phyloP scores from a whole-genome alignment of 2,113 vertebrate genomes.

The Perca flavescens region DNA sequence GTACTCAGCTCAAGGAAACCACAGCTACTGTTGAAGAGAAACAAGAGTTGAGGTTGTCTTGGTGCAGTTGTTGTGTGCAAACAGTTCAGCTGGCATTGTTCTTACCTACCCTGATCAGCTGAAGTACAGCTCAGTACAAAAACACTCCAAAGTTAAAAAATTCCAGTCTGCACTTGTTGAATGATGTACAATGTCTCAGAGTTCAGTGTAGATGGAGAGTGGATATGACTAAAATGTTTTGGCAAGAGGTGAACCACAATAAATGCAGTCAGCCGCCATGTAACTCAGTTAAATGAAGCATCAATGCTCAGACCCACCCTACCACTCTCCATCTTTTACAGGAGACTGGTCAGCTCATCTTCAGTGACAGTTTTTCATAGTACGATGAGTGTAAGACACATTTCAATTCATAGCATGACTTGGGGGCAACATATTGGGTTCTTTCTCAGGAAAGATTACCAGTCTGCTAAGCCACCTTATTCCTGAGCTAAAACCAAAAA shows the following conservation, averaged over 20 bases:
- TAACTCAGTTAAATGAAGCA: slow-evolving; percentile 1
- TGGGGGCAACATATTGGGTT: neutral
- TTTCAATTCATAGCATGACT: neutral
- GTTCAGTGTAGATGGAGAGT: neutral
- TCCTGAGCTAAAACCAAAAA: neutral
- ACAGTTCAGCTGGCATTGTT: slow-evolving; percentile 1
- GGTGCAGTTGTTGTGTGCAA: neutral
- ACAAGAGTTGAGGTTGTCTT: neutral
- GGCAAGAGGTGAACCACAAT: neutral
- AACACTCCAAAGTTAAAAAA: slow-evolving; percentile 18
- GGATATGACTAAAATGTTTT: neutral
- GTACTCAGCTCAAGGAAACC: neutral
- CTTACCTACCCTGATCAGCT: neutral
- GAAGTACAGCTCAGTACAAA: too few species aligned
- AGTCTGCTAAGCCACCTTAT: neutral
- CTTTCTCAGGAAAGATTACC: slow-evolving; percentile 10
- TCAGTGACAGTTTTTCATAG: neutral
- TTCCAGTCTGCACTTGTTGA: slow-evolving; percentile 15
- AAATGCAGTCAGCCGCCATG: neutral
- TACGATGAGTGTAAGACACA: neutral
- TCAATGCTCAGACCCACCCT: neutral
- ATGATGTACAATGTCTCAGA: neutral
- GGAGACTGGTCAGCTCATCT: neutral
- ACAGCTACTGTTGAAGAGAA: slow-evolving; percentile 9
- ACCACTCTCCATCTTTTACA: slow-evolving; percentile 1